Evolutionary conservation across 2,113 vertebrate species (phyloP).

Genomic region (Egretta garzetta): DNA sequence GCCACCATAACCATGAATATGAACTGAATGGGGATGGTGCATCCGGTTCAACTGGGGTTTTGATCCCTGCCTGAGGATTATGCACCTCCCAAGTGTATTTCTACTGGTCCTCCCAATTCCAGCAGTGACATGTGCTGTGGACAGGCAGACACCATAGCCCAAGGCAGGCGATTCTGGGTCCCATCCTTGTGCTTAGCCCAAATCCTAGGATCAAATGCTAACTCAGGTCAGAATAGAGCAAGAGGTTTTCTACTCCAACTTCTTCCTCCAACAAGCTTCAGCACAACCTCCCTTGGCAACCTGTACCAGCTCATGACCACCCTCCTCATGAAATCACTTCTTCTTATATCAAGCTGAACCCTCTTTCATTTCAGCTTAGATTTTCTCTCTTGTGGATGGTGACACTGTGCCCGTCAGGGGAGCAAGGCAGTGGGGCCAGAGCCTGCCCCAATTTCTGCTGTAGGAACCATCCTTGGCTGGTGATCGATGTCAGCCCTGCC

Average conservation of each 20-base stretch:
- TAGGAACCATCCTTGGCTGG: neutral
- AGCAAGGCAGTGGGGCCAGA: neutral
- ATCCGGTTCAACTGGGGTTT: neutral
- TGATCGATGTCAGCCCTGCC: neutral
- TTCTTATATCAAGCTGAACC: neutral
- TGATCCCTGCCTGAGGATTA: neutral
- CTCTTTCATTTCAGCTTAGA: neutral
- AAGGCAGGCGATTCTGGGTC: neutral
- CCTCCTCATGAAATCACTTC: neutral
- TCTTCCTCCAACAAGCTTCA: neutral
- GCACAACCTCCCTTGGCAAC: neutral
- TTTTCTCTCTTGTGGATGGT: neutral
- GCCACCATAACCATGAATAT: neutral
- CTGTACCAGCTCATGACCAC: rapidly evolving
- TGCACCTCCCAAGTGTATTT: neutral
- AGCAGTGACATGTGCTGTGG: neutral
- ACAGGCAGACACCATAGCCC: neutral
- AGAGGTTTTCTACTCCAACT: neutral
- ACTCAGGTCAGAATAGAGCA: neutral
- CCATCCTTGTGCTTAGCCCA: neutral
- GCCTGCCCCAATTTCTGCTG: neutral
- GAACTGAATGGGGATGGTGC: rapidly evolving
- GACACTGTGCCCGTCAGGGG: rapidly evolving
- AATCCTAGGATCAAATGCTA: neutral
- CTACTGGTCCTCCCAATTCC: neutral